Evolutionary conservation across 2,113 vertebrate species (phyloP).

Genomic region (Cyanocitta stelleri): DNA sequence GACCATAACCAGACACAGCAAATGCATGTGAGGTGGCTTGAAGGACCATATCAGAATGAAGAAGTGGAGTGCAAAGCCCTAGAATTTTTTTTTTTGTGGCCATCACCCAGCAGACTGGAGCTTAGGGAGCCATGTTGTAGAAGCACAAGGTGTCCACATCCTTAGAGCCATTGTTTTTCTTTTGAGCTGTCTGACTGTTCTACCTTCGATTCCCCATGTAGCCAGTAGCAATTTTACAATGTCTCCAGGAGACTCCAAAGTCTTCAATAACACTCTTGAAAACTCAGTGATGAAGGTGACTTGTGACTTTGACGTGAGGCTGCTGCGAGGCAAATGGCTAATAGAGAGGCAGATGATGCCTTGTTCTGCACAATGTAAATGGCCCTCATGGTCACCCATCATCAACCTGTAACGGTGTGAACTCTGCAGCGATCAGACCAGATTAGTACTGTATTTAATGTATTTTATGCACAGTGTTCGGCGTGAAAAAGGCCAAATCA

Average conservation of each 20-base stretch:
- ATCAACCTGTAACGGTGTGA: not conserved
- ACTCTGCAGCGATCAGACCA: not conserved
- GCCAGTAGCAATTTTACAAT: rapidly evolving
- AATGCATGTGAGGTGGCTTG: not conserved
- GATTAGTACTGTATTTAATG: not conserved
- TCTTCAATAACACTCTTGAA: not conserved
- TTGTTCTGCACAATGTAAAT: not conserved
- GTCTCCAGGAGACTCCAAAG: not conserved
- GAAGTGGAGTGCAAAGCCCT: not conserved
- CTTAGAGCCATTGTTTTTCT: not conserved
- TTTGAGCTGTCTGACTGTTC: not conserved
- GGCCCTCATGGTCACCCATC: not conserved
- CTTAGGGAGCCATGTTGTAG: not conserved
- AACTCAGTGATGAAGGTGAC: not conserved
- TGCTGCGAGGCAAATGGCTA: not conserved
- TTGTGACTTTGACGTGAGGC: not conserved
- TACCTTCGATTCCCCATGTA: not conserved
- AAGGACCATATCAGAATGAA: not conserved
- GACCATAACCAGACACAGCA: not conserved
- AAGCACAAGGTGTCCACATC: not conserved
- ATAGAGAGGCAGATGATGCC: not conserved
- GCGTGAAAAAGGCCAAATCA: not conserved
- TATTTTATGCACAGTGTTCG: not conserved
- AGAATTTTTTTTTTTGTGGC: not conserved
- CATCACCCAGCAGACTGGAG: not conserved